These are phyloP conservation scores for Philaethria dido DNA, from an alignment of 2,888 invertebrate genomes.

Conservation along the genomic window DNA sequence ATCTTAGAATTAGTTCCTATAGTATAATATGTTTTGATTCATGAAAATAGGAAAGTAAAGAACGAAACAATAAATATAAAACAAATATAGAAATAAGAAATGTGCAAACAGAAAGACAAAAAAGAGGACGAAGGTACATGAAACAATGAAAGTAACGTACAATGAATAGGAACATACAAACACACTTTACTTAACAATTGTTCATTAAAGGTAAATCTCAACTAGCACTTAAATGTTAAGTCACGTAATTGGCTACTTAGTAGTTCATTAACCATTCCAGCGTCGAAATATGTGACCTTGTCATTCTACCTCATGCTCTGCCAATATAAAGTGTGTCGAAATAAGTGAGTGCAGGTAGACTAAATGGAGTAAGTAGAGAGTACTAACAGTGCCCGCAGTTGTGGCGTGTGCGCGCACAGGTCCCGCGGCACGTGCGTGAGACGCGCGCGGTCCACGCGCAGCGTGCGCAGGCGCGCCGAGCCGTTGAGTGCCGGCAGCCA, in stretches of 20 bases:
- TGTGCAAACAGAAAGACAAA: too few relatives aligned
- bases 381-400: conserved; percentile 93
- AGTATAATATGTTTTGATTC: too few relatives aligned
- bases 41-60: too few relatives aligned
- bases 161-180: not conserved
- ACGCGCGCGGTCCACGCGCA: conserved; percentile 92
- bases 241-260: not conserved
- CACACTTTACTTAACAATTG: not conserved
- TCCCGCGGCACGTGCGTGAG: conserved; percentile 88
- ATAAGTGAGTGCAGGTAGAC: too few relatives aligned
- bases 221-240: not conserved
- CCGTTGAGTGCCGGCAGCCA: conserved; percentile 94
- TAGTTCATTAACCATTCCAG: conserved; percentile 10
- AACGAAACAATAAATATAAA: too few relatives aligned
- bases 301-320: not conserved
- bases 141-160: not conserved
- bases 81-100: too few relatives aligned
- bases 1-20: too few relatives aligned
- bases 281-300: conserved; percentile 6
- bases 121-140: too few relatives aligned
- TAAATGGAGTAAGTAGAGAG: not conserved
- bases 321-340: conserved; percentile 12
- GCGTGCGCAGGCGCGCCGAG: conserved; percentile 89
- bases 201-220: not conserved
- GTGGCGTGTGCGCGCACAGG: conserved; percentile 90